Evolutionary conservation across 2,113 vertebrate species (phyloP).

Genomic region (Eurypyga helias): DNA sequence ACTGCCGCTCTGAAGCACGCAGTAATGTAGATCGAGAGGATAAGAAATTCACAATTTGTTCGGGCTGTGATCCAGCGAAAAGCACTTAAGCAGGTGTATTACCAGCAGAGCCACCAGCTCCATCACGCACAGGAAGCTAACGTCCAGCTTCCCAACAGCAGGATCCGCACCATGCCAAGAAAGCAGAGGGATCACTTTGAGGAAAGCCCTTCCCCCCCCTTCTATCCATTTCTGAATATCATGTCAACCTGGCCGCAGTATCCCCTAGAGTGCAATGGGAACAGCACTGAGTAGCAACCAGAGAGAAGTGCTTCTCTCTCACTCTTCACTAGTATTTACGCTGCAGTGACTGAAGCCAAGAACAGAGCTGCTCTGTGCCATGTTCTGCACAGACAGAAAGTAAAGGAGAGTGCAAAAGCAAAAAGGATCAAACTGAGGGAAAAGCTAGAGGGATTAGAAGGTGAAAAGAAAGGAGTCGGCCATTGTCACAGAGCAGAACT

Average conservation of each 20-base stretch:
- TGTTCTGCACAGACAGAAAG: not conserved
- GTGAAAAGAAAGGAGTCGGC: not conserved
- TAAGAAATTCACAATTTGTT: constrained; percentile 39
- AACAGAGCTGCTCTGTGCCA: not conserved
- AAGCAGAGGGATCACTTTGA: not conserved
- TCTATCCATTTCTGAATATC: not conserved
- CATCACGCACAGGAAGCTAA: not conserved
- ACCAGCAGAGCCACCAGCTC: constrained; percentile 24
- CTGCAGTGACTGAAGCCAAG: not conserved
- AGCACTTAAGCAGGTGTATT: constrained; percentile 23
- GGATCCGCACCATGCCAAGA: not conserved
- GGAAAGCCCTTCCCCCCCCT: not conserved
- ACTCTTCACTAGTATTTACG: not conserved
- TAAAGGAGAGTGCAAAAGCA: not conserved
- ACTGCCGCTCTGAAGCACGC: not conserved
- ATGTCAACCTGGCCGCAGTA: not conserved
- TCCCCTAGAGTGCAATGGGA: not conserved
- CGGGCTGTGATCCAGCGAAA: not conserved
- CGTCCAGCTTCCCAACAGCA: not conserved
- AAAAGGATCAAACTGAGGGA: not conserved
- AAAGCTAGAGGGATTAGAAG: not conserved
- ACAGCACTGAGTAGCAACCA: not conserved
- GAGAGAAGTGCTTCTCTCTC: not conserved
- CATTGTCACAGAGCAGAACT: not conserved
- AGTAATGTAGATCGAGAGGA: not conserved